Evolutionary conservation across 2,888 invertebrate genomes (phyloP), one percentile per base, ranked within the genome.

Genomic region (Poecilobothrus nobilitatus): DNA sequence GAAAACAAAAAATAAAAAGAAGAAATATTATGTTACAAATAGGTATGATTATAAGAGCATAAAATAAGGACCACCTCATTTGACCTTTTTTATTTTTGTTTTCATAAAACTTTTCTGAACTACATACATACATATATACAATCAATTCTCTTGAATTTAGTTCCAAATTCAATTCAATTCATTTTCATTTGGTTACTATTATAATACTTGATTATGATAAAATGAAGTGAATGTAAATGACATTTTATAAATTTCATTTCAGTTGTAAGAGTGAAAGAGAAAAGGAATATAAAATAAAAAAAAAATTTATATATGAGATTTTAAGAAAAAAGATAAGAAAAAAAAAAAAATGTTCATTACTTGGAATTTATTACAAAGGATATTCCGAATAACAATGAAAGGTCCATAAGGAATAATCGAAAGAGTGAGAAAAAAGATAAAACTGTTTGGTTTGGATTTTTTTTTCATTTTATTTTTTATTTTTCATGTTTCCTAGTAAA

Each of bases 321-420:
- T 53, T 53, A 53, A 3, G 53, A 15, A 27, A 15, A 53, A 53
- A 53, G 53, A 53, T 53, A 53, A 53, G 53, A 6, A 15, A 53
- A 53, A 18, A 15, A 37, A 37, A 37, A 37, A 37, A 37, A 5
- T 37, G 37, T 37, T 37, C 37, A 37, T 53, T 53, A 44, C 44
- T 66, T 66, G 66, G 41, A 66, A 66, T 66, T 66, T 44, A 41
- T 66, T 20, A 22, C 21, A 66, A 22, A 34, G 41, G 37, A 66
- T 41, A 66, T 44, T 22, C 22, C 37, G 65, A 9, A 22, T 7
- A 65, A 44, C 44, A 41, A 66, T n/a, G 20, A 34, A 27, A 66
- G 20, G 41, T 34, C 6, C 41, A 20, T 20, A 66, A 20, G 27
- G 27, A 27, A 27, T 27, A 27, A 27, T 27, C 5, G 27, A 27